Base-by-base conservation (phyloP, 2,888 invertebrate genomes). In the Drosophila falleni region DNA sequence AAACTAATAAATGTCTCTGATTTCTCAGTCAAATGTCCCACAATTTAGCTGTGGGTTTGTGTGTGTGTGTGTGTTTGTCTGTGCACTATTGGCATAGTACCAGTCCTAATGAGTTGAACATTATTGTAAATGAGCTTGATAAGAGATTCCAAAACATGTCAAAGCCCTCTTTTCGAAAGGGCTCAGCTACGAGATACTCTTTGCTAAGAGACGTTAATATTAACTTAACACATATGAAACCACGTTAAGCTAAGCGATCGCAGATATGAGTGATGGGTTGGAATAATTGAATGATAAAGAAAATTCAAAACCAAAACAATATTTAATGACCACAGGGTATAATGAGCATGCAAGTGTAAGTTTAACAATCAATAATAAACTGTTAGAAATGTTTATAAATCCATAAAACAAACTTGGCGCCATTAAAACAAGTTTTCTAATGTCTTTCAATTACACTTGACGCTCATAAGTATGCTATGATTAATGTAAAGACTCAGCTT, bases 391-490 rank as follows among this genome's bases (percentile, higher is more conserved):
- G 67, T 51, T 66, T 50, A 54, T 60, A 60, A 58, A 46, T 39
- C 59, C 59, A 49, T 59, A 59, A 59, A 35, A 49, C 37, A 59
- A 86, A 76, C 83, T 71, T 74, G 63, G 26, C 59, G 77, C 83
- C 83, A 83, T 83, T 86, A 83, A 71, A 82, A 83, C 89, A 86
- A 82, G 87, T 83, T 83, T 86, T 86, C 59, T 78, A 88, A 88
- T 88, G 83, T 86, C 83, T 83, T 83, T 83, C 83, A 83, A 83
- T 88, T 83, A 83, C 81, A 83, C 87, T 83, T 73, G 87, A 81
- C 84, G 80, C 89, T 78, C 85, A 89, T 89, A 84, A 89, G 89
- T 89, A 84, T 89, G 87, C 87, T 73, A 84, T 84, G 84, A 84
- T 84, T 89, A 89, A 89, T 84, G 89, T 84, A 89, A 80, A 87